phyloP scores from a whole-genome alignment of 2,113 vertebrate species.

The Ellobius talpinus region DNA sequence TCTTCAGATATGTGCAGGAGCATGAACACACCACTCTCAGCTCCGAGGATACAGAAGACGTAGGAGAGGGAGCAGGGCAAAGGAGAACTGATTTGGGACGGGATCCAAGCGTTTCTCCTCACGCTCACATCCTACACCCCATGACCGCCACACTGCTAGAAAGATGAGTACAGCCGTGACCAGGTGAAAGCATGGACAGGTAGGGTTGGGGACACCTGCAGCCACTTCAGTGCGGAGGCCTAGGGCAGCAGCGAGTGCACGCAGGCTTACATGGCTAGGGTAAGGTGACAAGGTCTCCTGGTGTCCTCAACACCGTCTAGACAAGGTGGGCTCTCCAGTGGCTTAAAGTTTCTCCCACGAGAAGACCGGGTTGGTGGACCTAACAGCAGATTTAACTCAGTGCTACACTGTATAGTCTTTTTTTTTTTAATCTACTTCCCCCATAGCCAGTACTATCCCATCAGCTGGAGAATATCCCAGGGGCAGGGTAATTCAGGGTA shows the following conservation, averaged over 20 bases:
- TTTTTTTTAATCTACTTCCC: neutral
- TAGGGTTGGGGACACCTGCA: neutral
- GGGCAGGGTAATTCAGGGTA: neutral
- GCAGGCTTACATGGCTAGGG: neutral
- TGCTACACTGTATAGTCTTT: neutral
- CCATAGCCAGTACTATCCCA: neutral
- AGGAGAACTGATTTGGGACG: neutral
- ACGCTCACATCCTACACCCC: neutral
- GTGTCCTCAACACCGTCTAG: neutral
- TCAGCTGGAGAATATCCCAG: neutral
- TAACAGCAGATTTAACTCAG: neutral
- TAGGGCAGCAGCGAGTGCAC: neutral
- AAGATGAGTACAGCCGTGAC: neutral
- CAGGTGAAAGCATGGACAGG: neutral
- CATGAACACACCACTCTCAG: neutral
- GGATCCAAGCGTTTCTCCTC: neutral
- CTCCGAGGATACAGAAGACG: conserved; percentile 45
- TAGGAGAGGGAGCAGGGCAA: conserved; percentile 12
- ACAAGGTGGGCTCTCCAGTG: neutral
- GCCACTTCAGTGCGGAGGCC: neutral
- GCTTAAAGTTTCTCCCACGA: neutral
- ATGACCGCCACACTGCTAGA: conserved; percentile 39
- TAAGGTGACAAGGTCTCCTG: fast-evolving
- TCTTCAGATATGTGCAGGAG: neutral
- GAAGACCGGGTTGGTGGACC: neutral